Base-by-base conservation (phyloP, 2,797 vertebrate species). In the Schizopygopsis pylzovi region DNA sequence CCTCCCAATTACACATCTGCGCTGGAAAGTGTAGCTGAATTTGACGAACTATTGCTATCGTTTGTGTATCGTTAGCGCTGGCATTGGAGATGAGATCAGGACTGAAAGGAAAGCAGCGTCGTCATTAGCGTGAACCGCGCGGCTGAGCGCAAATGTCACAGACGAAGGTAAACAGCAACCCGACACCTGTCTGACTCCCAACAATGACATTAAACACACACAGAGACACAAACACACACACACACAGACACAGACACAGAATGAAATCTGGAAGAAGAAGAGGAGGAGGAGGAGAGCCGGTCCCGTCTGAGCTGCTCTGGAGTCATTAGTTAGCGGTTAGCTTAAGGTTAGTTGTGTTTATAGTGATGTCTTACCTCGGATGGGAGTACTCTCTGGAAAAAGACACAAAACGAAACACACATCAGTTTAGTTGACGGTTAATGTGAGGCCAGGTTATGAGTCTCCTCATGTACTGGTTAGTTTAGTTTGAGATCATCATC, bases 351-450 rank as follows among this genome's bases (percentile, higher is more conserved):
- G 86, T 75, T 68, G 63, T 52, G 93, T 93, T 76, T 61, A 84
- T 75, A 79, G 88, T 83, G 79, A 90, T 86, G 90, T 96, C 98
- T 99, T 99, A 99, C 98, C 98, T 99, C 97, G 96, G 93, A 99
- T 99, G 61, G 98, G 98, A 92, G 98, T 99, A 96, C 96, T 96
- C 97, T 97, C 98, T 99, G 97, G 95, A 95, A 96, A 93, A 96
- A 98, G 91, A 97, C 95, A 97, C 95, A 97, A 96, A 65, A 97
- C 83, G 95, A 93, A 92, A 93, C 95, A 96, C 95, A 94, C 95
- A 96, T 95, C 91, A 95, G 95, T 97, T 95, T 93, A 94, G 91
- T 92, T 93, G 88, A 91, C 80, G 79, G 90, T 93, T 93, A 93
- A 90, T 88, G 88, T 93, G 93, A 94, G 89, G 90, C 22, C 71